Conservation (phyloP, 2,888 invertebrate genomes). For the Herminia tarsipennalis region DNA sequence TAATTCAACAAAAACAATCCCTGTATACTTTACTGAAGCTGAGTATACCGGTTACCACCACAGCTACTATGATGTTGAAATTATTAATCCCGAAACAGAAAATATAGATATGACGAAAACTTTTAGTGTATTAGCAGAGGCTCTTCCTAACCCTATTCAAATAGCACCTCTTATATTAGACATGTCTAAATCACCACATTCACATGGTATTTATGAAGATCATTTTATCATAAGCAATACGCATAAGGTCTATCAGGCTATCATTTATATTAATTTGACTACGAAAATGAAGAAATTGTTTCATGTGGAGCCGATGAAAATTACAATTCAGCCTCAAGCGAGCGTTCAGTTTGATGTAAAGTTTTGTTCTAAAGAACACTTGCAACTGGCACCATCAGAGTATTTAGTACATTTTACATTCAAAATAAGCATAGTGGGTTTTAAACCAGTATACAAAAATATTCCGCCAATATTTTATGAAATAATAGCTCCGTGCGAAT, state of each 20-base stretch:
- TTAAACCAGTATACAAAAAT: constrained; percentile 55
- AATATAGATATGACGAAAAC: constrained; percentile 51
- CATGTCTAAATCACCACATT: constrained; percentile 60
- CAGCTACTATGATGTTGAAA: constrained; percentile 60
- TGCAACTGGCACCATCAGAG: constrained; percentile 32
- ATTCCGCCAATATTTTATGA: constrained; percentile 70
- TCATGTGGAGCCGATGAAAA: constrained; percentile 58
- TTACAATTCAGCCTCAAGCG: constrained; percentile 47
- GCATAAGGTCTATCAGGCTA: constrained; percentile 57
- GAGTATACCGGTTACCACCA: constrained; percentile 70
- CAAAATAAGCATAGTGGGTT: constrained; percentile 61
- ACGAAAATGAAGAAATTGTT: constrained; percentile 67
- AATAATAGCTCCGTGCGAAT: constrained; percentile 64
- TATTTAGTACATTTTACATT: constrained; percentile 67
- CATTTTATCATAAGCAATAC: constrained; percentile 59
- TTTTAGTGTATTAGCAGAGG: constrained; percentile 63
- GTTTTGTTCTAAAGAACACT: constrained; percentile 54
- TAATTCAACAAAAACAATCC: constrained; percentile 46
- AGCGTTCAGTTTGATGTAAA: constrained; percentile 52
- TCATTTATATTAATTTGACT: constrained; percentile 61
- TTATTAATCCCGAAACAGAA: constrained; percentile 52
- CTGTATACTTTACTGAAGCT: constrained; percentile 62
- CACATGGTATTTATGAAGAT: constrained; percentile 63
- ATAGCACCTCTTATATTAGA: constrained; percentile 66
- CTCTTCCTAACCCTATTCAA: constrained; percentile 65